phyloP scores from a whole-genome alignment of 2,113 vertebrate species.

The Entomyzon cyanotis region DNA sequence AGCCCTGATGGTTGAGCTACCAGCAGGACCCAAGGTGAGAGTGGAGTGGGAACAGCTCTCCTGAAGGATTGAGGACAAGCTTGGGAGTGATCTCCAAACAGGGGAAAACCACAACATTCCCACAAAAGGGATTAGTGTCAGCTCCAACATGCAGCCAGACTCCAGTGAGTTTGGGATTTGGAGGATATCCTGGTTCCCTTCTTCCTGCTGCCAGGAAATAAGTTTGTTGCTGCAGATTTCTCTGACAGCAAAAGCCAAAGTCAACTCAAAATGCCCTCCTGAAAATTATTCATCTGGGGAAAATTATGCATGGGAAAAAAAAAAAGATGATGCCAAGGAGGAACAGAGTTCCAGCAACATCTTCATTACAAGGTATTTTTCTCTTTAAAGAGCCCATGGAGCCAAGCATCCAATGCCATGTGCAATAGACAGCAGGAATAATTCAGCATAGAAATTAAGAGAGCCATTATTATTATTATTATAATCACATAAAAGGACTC shows the following conservation, averaged over 20 bases:
- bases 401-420: not conserved
- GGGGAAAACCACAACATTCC: not conserved
- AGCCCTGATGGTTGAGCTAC: not conserved
- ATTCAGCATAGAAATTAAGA: not conserved
- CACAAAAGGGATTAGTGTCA: slow-evolving; percentile 45
- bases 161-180: slow-evolving; percentile 8
- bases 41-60: not conserved
- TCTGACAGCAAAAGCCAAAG: slow-evolving; percentile 23
- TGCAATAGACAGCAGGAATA: not conserved
- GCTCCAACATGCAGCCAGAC: not conserved
- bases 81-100: not conserved
- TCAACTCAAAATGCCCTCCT: not conserved
- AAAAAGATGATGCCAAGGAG: not conserved
- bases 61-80: not conserved
- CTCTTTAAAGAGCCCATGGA: not conserved
- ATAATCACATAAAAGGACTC: slow-evolving; percentile 7
- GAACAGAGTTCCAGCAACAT: not conserved
- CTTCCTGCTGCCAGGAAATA: slow-evolving; percentile 27
- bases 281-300: not conserved
- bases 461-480: not conserved
- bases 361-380: not conserved
- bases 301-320: not conserved
- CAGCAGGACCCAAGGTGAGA: not conserved
- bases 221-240: slow-evolving; percentile 60
- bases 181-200: slow-evolving; percentile 67